Percentiles rank a stretch among this genome's conserved stretches.
These are phyloP conservation scores for Crotalus horridus DNA, from an alignment of 2,113 vertebrate genomes.

Conservation along the genomic window DNA sequence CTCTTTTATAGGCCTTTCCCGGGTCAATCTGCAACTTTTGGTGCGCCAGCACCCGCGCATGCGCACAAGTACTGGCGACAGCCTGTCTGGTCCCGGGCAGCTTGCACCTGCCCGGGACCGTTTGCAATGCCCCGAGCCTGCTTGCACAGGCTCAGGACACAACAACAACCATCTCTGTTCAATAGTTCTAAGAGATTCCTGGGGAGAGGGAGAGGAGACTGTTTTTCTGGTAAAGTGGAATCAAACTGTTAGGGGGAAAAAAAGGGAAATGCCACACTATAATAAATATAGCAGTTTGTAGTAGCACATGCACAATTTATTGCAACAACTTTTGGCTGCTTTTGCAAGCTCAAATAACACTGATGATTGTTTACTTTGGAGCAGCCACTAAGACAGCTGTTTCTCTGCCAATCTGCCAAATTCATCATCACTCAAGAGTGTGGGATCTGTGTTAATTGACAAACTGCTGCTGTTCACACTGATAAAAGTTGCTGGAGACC, in stretches of 20 bases:
- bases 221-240: background rate
- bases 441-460: background rate
- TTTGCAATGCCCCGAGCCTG: too few species aligned
- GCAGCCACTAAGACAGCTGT: background rate
- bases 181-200: background rate
- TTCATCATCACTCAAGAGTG: background rate
- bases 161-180: background rate
- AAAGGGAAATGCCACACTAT: background rate
- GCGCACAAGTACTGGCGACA: too few species aligned
- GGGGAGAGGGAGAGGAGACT: background rate
- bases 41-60: too few species aligned
- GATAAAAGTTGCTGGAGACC: background rate
- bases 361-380: background rate
- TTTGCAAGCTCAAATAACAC: background rate
- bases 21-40: too few species aligned
- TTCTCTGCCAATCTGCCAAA: slow-evolving; percentile 14
- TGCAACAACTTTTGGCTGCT: background rate
- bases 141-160: too few species aligned
- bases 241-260: background rate
- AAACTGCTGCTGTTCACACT: background rate
- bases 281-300: background rate
- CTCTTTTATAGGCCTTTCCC: too few species aligned
- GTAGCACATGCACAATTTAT: background rate
- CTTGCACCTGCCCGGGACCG: too few species aligned
- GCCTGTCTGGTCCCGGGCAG: too few species aligned